phyloP scores from a whole-genome alignment of 2,888 invertebrate genomes.

The Neoscelio sp. region DNA sequence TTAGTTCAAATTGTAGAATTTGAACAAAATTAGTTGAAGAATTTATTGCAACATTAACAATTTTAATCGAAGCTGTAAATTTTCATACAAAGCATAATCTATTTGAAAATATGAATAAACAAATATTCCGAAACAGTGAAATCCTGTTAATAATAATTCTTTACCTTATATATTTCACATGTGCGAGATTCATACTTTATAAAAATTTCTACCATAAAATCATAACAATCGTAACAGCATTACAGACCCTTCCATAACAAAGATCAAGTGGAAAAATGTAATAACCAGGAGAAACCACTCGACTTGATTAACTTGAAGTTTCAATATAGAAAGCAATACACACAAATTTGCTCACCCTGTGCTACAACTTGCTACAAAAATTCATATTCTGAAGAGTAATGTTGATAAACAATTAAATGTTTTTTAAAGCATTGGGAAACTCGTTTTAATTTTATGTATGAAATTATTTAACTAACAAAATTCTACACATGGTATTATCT shows the following conservation, averaged over 20 bases:
- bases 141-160: neutral
- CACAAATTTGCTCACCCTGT: constrained; percentile 17
- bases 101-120: too few species aligned
- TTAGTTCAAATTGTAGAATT: too few species aligned
- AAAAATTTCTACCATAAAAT: constrained; percentile 26
- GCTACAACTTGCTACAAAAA: constrained; percentile 24
- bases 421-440: too few species aligned
- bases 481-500: too few species aligned
- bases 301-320: constrained; percentile 63
- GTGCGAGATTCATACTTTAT: neutral
- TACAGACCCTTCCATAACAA: constrained; percentile 40
- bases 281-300: constrained; percentile 62
- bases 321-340: constrained; percentile 47
- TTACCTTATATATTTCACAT: neutral
- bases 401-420: constrained; percentile 10
- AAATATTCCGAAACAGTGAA: too few species aligned
- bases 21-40: too few species aligned
- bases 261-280: constrained; percentile 66
- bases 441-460: too few species aligned
- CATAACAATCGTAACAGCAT: neutral
- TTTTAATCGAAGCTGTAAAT: too few species aligned
- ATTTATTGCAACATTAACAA: too few species aligned
- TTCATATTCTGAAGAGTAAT: constrained; percentile 6
- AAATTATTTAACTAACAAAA: too few species aligned
- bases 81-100: too few species aligned